Evolutionary conservation across 1,140 invertebrate genomes (phyloP).

Genomic region (Venustaconcha ellipsiformis): DNA sequence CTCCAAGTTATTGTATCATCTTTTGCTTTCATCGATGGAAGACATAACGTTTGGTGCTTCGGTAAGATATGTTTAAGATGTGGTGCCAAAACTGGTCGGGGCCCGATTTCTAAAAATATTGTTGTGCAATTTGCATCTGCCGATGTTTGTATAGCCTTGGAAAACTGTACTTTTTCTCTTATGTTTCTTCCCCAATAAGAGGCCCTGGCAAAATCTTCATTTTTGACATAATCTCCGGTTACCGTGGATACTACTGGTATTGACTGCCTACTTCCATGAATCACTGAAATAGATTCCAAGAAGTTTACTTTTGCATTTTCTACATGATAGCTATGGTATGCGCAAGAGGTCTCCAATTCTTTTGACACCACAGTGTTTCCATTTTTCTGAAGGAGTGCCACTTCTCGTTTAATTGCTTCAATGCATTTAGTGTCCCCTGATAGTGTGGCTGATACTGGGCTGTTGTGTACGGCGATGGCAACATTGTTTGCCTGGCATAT

Average conservation of each 20-base stretch:
- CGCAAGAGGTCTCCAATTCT: constrained; percentile 19
- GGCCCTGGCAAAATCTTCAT: not conserved
- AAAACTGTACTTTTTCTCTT: constrained; percentile 25
- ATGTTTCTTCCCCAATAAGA: constrained; percentile 36
- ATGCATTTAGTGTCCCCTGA: constrained; percentile 23
- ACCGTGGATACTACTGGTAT: constrained; percentile 31
- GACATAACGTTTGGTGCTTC: not conserved
- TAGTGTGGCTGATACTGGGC: constrained; percentile 33
- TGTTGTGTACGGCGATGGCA: constrained; percentile 33
- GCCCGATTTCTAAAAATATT: constrained; percentile 41
- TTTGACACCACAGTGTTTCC: constrained; percentile 15
- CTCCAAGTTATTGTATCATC: constrained; percentile 22
- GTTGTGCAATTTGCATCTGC: not conserved
- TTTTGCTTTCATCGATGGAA: constrained; percentile 27
- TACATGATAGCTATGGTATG: constrained; percentile 40
- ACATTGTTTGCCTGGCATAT: not conserved
- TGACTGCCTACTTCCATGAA: not conserved
- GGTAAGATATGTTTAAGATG: constrained; percentile 27
- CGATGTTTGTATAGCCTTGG: constrained; percentile 19
- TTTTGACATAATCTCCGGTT: constrained; percentile 11
- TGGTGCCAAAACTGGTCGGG: constrained; percentile 26
- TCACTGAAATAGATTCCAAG: not conserved
- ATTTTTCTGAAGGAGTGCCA: constrained; percentile 2
- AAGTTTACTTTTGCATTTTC: constrained; percentile 17
- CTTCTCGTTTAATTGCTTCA: constrained; percentile 7